Base-by-base conservation (phyloP, 1,140 invertebrate genomes). In the Apis dorsata region DNA sequence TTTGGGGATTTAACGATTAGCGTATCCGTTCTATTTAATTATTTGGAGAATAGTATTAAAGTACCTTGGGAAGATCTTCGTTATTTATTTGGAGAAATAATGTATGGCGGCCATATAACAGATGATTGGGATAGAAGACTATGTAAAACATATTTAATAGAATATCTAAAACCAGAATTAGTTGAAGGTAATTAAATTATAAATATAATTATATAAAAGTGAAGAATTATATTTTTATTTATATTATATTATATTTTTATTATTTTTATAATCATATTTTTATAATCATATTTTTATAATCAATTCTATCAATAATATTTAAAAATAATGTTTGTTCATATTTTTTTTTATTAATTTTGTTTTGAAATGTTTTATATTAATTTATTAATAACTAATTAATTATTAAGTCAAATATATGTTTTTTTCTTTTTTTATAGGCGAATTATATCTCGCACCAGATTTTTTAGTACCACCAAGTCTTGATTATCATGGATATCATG, bases 81-180 rank as follows among this genome's bases (percentile, higher is more conserved):
- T 10, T 99, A 99, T 92, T 94, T 99, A 5, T 99, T 99, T 92
- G 98, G 98, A 0, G 98, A 99, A 94, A 99, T 99, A 82, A 99
- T 99, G 98, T 99, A 99, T 90, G 98, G 98, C 17, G 98, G 98
- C 1, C 98, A 99, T 91, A 99, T 99, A 88, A 99, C 98, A 1
- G 98, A 99, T 92, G 98, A 99, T 91, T 99, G 98, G 98, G 98
- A 99, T 93, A 94, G 98, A 79, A 94, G 97, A 24, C 94, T 99
- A 1, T 99, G 98, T 91, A 95, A 95, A 66, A 98, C 97, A 12
- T 99, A 99, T 94, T 94, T 99, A 13, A 95, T 97, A 81, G 98
- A 98, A 89, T 98, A 97, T 92, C 96, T 99, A 95, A 96, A 97
- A 87, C 95, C 97, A 0, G 97, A 98, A 88, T 94, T 99, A 91